Evolutionary conservation across 2,113 vertebrate genomes (phyloP).

Genomic region (Macrotus californicus): DNA sequence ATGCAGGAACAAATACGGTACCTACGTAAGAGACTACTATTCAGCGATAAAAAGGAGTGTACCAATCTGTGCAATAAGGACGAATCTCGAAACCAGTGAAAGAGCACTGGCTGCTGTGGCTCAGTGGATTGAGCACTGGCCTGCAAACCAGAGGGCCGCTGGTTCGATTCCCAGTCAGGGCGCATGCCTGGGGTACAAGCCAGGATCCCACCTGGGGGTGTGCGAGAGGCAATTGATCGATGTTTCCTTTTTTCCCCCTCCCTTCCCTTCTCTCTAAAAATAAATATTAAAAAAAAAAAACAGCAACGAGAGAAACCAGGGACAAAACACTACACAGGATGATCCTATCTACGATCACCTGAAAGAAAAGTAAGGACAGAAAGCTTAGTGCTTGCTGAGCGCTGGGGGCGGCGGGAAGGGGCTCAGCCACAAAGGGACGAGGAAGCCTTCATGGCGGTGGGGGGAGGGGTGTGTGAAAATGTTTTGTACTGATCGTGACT

Average conservation of each 20-base stretch:
- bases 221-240: too few species aligned
- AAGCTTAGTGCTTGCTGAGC: not conserved
- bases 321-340: not conserved
- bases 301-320: not conserved
- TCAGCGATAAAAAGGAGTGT: not conserved
- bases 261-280: too few species aligned
- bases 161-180: too few species aligned
- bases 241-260: too few species aligned
- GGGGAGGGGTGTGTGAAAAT: not conserved
- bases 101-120: too few species aligned
- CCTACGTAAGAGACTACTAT: not conserved
- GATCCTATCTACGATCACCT: not conserved
- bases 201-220: too few species aligned
- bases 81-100: not conserved
- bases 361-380: not conserved
- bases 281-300: too few species aligned
- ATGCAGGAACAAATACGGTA: not conserved
- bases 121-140: too few species aligned
- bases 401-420: too few species aligned
- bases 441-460: not conserved
- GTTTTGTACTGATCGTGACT: not conserved
- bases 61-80: not conserved
- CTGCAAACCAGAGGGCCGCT: too few species aligned
- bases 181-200: too few species aligned
- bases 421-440: not conserved